Conservation (phyloP, 2,797 vertebrate species). For the Hapalemur alaotrensis region DNA sequence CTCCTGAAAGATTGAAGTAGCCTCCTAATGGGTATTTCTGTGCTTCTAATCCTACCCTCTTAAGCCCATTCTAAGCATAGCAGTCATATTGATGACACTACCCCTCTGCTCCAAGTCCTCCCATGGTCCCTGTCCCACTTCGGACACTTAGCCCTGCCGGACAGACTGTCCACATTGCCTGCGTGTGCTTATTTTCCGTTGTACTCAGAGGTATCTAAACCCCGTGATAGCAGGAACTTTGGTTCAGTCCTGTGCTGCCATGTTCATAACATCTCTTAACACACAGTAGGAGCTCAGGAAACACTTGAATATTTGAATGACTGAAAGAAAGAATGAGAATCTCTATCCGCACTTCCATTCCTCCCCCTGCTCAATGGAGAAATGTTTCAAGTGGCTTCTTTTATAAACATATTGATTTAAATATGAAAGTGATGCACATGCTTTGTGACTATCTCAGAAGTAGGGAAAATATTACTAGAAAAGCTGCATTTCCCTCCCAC, state of each 20-base stretch:
- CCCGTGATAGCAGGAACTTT: too few relatives aligned
- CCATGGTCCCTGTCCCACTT: not conserved
- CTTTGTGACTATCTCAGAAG: not conserved
- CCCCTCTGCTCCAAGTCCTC: not conserved
- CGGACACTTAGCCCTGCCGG: not conserved
- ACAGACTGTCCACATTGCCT: rapidly evolving
- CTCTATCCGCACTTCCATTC: not conserved
- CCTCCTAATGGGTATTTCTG: not conserved
- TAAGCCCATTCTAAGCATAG: not conserved
- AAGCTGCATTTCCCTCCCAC: not conserved
- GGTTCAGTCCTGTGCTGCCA: not conserved
- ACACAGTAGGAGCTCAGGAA: not conserved
- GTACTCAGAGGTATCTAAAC: not conserved
- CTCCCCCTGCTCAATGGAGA: not conserved
- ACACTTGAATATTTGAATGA: not conserved
- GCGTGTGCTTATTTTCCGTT: not conserved
- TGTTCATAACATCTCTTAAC: not conserved
- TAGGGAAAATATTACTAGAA: not conserved
- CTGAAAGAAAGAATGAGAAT: not conserved
- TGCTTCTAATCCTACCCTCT: not conserved
- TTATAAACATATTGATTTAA: not conserved
- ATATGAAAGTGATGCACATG: not conserved
- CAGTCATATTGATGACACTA: too few relatives aligned
- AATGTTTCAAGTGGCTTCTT: not conserved
- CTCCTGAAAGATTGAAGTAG: not conserved